Conservation (phyloP, 2,113 vertebrate species). For the Falco punctatus region DNA sequence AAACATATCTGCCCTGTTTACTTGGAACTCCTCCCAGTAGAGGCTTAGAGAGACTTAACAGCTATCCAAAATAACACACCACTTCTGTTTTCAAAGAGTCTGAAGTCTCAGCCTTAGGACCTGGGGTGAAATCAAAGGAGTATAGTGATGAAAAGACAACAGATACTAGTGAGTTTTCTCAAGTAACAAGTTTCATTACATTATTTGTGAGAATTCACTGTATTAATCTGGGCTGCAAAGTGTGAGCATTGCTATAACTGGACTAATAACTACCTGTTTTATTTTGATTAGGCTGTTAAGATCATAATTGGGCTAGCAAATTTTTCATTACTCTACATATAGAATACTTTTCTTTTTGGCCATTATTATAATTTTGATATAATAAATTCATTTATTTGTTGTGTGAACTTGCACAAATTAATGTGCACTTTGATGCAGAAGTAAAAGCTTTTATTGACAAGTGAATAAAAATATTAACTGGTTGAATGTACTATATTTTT, state of each 20-base stretch:
- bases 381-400: not conserved
- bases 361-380: not conserved
- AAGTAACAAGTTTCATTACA: not conserved
- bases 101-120: not conserved
- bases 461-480: not conserved
- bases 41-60: not conserved
- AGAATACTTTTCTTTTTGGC: not conserved
- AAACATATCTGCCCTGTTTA: not conserved
- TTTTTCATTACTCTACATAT: not conserved
- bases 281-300: not conserved
- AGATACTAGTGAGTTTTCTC: not conserved
- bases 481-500: not conserved
- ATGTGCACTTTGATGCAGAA: not conserved
- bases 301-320: not conserved
- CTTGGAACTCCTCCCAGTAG: not conserved
- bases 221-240: not conserved
- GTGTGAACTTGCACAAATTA: not conserved
- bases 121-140: rapidly evolving
- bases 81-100: not conserved
- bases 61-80: not conserved
- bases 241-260: not conserved
- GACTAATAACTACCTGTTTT: not conserved
- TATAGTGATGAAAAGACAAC: not conserved
- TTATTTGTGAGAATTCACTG: not conserved
- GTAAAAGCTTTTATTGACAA: not conserved